A percentile compares a stretch with the other conserved stretches of the same genome.
Evolutionary conservation across 2,797 vertebrate species (phyloP).

Genomic region (Sternarchorhynchus goeldii): DNA sequence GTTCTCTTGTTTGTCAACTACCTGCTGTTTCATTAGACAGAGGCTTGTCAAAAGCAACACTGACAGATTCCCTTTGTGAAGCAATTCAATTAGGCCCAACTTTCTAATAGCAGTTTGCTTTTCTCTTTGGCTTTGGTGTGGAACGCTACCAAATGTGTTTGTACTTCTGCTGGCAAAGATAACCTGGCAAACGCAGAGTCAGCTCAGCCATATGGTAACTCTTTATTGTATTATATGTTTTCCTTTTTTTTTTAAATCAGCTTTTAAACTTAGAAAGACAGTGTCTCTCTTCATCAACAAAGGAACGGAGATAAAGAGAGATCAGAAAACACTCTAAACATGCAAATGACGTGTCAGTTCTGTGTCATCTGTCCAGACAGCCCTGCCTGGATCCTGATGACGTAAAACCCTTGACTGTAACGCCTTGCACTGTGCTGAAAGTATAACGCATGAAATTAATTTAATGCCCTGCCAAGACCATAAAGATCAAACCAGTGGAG

Average conservation of each 20-base stretch:
- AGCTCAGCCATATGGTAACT: conserved; percentile 68
- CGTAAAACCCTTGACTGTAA: conserved; percentile 23
- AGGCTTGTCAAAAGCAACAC: conserved; percentile 76
- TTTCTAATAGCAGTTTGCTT: conserved; percentile 65
- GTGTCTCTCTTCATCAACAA: conserved; percentile 71
- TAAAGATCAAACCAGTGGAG: conserved; percentile 97
- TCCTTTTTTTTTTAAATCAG: conserved; percentile 53
- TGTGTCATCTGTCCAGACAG: conserved; percentile 57
- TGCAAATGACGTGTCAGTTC: conserved; percentile 67
- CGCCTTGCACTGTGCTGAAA: conserved; percentile 50
- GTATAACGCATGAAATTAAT: conserved; percentile 89
- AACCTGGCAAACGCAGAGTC: conserved; percentile 57
- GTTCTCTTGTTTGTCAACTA: conserved; percentile 79
- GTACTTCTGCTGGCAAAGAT: conserved; percentile 46
- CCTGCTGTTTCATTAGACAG: conserved; percentile 81
- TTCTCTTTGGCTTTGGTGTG: conserved; percentile 61
- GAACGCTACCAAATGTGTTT: conserved; percentile 64
- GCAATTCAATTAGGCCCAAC: conserved; percentile 73
- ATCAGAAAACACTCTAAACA: conserved; percentile 60
- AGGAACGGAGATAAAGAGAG: conserved; percentile 61
- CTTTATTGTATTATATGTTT: conserved; percentile 66
- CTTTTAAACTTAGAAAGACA: conserved; percentile 69
- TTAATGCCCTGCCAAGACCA: conserved; percentile 90
- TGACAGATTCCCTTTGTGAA: conserved; percentile 75
- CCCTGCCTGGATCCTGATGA: conserved; percentile 47